phyloP scores from a whole-genome alignment of 2,797 vertebrate species.

The Neosilurus mollespiculum region DNA sequence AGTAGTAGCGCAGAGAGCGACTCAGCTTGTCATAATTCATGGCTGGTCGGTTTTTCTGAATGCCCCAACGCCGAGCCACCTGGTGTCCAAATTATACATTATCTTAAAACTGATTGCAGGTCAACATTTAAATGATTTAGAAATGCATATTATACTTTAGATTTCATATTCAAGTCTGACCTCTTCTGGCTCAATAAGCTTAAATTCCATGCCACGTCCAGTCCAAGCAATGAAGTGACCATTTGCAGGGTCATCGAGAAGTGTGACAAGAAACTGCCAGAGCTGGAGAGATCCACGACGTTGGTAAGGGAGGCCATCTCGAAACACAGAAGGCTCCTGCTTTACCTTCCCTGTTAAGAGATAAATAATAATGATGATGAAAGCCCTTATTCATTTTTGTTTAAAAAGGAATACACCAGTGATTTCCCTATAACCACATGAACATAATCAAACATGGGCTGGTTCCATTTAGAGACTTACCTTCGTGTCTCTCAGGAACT shows the following conservation, averaged over 20 bases:
- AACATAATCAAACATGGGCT: conserved; percentile 44
- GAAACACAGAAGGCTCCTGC: conserved; percentile 82
- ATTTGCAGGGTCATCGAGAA: conserved; percentile 91
- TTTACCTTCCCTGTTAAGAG: conserved; percentile 72
- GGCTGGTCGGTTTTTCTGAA: conserved; percentile 94
- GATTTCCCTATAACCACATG: background rate
- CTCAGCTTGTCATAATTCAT: conserved; percentile 98
- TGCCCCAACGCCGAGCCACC: conserved; percentile 96
- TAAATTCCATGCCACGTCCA: conserved; percentile 96
- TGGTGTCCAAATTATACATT: conserved; percentile 52
- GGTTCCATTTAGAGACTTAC: conserved; percentile 73
- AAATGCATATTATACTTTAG: background rate
- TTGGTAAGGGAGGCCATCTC: conserved; percentile 88
- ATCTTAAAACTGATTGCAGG: background rate
- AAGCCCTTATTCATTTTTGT: background rate
- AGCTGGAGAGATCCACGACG: conserved; percentile 84
- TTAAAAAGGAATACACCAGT: background rate
- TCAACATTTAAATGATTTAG: background rate
- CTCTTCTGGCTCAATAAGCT: conserved; percentile 95
- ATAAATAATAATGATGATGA: conserved; percentile 40
- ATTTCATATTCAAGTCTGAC: conserved; percentile 61
- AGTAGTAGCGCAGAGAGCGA: conserved; percentile 95
- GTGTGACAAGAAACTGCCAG: conserved; percentile 88
- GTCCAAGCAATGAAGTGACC: conserved; percentile 97
- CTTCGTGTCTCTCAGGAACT: conserved; percentile 90